These are phyloP conservation scores for Hippocampus guttulatus DNA, from an alignment of 2,113 vertebrate species.

Conservation along the genomic window DNA sequence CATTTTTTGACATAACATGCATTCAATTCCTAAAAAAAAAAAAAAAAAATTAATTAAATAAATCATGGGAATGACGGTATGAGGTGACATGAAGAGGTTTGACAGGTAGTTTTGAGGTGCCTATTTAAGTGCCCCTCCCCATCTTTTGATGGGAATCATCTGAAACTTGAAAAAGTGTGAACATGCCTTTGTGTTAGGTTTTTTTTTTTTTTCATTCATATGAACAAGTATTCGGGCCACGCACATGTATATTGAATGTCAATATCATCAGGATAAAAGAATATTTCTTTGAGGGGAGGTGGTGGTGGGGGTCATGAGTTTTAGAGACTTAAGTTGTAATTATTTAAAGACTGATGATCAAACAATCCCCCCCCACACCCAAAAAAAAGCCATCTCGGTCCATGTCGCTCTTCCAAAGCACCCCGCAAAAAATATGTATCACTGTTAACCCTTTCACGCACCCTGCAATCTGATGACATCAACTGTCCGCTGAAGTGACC, in stretches of 20 bases:
- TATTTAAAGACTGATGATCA: no score
- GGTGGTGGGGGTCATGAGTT: not conserved
- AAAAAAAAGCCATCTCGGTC: no score
- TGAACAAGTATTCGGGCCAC: not conserved
- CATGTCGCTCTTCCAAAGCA: no score
- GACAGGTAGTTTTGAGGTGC: conserved; percentile 44
- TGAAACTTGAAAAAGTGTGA: conserved; percentile 37
- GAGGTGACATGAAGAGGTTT: conserved; percentile 34
- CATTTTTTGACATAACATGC: conserved; percentile 48
- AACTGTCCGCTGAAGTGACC: no score
- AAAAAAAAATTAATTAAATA: conserved; percentile 30
- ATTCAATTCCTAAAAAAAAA: conserved; percentile 50
- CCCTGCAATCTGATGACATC: no score
- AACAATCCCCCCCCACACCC: fast-evolving
- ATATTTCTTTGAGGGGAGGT: not conserved
- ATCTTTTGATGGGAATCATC: conserved; percentile 28
- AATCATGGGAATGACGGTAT: conserved; percentile 42
- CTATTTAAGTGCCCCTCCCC: conserved; percentile 61
- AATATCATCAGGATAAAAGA: not conserved
- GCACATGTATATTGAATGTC: not conserved
- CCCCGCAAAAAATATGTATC: no score
- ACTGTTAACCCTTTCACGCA: no score
- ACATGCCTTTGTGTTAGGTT: conserved; percentile 42
- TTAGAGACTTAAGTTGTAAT: not conserved
- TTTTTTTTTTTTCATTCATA: conserved; percentile 4